Base-by-base conservation (phyloP, 2,888 invertebrate species). In the Protonemura montana region DNA sequence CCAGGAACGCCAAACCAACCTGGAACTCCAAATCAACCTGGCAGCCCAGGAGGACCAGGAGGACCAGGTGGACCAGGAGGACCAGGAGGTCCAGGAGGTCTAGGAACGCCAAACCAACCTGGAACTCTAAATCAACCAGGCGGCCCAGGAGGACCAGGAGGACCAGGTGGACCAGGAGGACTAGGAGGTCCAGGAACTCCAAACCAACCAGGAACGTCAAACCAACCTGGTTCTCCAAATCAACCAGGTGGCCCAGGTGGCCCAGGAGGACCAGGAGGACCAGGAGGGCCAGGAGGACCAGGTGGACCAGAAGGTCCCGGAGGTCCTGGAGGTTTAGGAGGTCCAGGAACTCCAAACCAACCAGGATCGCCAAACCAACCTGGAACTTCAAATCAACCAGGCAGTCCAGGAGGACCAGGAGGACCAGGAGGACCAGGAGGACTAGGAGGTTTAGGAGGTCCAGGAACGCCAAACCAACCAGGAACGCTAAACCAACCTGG, bases 161-260 rank as follows among this genome's bases (percentile, higher is more conserved):
- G 59, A 7, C 83, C 83, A 21, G 85, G 85, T n/a, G 77, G 28
- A 3, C 25, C 85, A 6, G 77, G 85, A 6, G 77, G 77, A 2
- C 10, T 26, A 0, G 85, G 85, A 6, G 85, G 85, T 16, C 28
- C 25, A 10, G 85, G 85, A n/a, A 13, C 7, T 28, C 7, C 77
- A 7, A 27, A 28, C 0, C 3, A 26, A 3, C 25, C 30, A 5
- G 30, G 76, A n/a, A 28, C 1, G n/a, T n/a, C n/a, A n/a, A n/a
- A n/a, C n/a, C n/a, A n/a, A 3, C 35, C 78, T 26, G 78, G 78
- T 6, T 3, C n/a, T n/a, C n/a, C n/a, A n/a, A n/a, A n/a, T n/a
- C n/a, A 10, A 26, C 5, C 2, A 78, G 10, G 26, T 6, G 78
- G 78, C 3, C 78, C 3, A 6, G 78, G 2, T 6, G 78, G 78